Evolutionary conservation across 2,888 invertebrate species (phyloP).

Genomic region (Sipha maydis): DNA sequence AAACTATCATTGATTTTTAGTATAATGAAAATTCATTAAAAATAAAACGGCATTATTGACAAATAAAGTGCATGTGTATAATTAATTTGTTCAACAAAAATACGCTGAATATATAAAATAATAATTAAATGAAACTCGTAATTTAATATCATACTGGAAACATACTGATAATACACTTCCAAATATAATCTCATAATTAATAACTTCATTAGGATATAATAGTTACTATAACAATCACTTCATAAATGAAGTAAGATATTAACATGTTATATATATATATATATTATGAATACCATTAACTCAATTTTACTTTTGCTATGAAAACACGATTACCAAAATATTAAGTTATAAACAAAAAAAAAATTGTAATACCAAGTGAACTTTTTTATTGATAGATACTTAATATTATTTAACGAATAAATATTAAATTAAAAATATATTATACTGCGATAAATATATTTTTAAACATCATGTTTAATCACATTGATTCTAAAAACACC

Average conservation of each 20-base stretch:
- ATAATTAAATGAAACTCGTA: too few species aligned
- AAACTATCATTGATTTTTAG: background rate
- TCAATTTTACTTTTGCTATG: background rate
- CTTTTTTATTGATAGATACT: background rate
- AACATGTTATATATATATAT: too few species aligned
- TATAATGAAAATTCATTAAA: background rate
- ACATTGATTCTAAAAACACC: conserved; percentile 17
- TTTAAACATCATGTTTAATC: conserved; percentile 27
- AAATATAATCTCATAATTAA: too few species aligned
- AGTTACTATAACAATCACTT: background rate
- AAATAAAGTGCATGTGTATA: background rate
- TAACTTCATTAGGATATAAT: background rate
- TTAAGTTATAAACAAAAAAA: background rate
- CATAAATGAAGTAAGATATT: background rate
- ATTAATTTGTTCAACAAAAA: too few species aligned
- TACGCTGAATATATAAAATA: too few species aligned
- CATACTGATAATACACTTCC: too few species aligned
- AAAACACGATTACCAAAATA: background rate
- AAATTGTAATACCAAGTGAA: background rate
- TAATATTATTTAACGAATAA: background rate
- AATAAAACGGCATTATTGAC: background rate
- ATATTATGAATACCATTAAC: background rate
- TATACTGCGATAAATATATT: background rate
- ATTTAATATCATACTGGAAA: too few species aligned
- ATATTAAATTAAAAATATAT: background rate